These are phyloP conservation scores for Noctua janthe DNA, from an alignment of 2,888 invertebrate species.

Conservation along the genomic window DNA sequence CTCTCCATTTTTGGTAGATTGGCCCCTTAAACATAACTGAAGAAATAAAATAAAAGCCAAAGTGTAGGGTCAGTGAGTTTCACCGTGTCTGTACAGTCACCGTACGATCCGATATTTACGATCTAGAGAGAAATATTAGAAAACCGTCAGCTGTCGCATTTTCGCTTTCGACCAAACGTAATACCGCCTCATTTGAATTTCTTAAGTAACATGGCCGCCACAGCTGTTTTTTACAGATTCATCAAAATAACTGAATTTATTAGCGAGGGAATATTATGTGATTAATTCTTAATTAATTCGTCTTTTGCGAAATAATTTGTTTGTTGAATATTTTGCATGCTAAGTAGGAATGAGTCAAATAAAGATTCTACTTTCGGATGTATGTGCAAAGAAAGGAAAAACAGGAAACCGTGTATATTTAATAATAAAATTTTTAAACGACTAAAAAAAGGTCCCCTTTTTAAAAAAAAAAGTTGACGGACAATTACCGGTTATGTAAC, in stretches of 20 bases:
- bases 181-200: conserved; percentile 63
- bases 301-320: conserved; percentile 6
- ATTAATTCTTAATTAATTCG: conserved; percentile 30
- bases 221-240: conserved; percentile 15
- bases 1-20: too few species aligned
- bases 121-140: conserved; percentile 70
- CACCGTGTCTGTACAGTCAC: conserved; percentile 22
- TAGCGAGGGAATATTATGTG: conserved; percentile 21
- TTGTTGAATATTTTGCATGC: conserved; percentile 25
- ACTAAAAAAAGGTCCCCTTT: too few species aligned
- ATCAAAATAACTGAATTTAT: conserved; percentile 36
- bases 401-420: not conserved
- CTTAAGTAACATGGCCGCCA: conserved; percentile 18
- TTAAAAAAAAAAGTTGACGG: too few species aligned
- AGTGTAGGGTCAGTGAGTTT: conserved; percentile 33
- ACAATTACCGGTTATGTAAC: too few species aligned
- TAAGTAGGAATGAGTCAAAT: conserved; percentile 12
- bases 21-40: too few species aligned
- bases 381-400: not conserved
- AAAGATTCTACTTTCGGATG: conserved; percentile 4
- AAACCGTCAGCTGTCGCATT: conserved; percentile 61
- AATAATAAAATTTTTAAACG: not conserved
- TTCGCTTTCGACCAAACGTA: conserved; percentile 66
- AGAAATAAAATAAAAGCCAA: conserved; percentile 21
- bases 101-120: conserved; percentile 42